Base-by-base conservation (phyloP, 2,888 invertebrate species). In the Plutella xylostella region DNA sequence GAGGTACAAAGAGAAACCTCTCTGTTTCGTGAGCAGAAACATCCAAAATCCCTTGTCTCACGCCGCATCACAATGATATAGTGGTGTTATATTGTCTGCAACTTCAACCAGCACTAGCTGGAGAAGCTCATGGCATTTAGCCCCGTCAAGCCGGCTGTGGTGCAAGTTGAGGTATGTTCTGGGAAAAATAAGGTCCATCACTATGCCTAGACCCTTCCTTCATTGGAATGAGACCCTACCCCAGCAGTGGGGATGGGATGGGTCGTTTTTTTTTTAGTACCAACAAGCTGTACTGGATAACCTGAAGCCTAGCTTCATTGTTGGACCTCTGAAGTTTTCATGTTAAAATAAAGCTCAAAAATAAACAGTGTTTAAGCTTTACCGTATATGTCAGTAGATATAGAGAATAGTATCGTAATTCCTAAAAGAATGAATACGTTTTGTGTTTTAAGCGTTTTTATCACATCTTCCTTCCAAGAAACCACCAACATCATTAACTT, bases 21-120 rank as follows among this genome's bases (percentile, higher is more conserved):
- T n/a, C n/a, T n/a, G n/a, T n/a, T n/a, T n/a, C n/a, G n/a, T n/a
- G n/a, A n/a, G n/a, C n/a, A n/a, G n/a, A n/a, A n/a, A n/a, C n/a
- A n/a, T n/a, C n/a, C n/a, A n/a, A n/a, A n/a, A n/a, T n/a, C n/a
- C n/a, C n/a, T n/a, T n/a, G n/a, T n/a, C n/a, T n/a, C n/a, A n/a
- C n/a, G n/a, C n/a, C n/a, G n/a, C n/a, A n/a, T n/a, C n/a, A n/a
- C n/a, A n/a, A n/a, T n/a, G n/a, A n/a, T n/a, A n/a, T n/a, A n/a
- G n/a, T n/a, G n/a, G n/a, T n/a, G n/a, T n/a, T n/a, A n/a, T n/a
- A n/a, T n/a, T n/a, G n/a, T n/a, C n/a, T n/a, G n/a, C n/a, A 93
- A 94, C 70, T 93, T 93, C 63, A 93, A 92, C 65, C 85, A 85
- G 45, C 66, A 86, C 47, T 92, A 93, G 72, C 74, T 93, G 9